phyloP scores from a whole-genome alignment of 2,797 vertebrate species.

The Erithacus rubecula region DNA sequence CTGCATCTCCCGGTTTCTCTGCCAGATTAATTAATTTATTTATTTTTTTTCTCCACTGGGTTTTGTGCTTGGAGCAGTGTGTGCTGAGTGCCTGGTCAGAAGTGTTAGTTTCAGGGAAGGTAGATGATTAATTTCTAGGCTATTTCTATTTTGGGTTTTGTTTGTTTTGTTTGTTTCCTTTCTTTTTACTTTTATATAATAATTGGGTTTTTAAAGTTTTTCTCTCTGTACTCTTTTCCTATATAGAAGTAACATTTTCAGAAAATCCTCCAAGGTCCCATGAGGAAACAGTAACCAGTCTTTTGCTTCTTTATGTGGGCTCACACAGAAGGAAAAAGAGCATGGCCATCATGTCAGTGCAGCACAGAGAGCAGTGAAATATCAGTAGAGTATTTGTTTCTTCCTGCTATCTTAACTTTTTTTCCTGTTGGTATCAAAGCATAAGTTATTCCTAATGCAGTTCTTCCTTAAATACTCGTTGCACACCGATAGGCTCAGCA shows the following conservation, averaged over 20 bases:
- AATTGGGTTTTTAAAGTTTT: background rate
- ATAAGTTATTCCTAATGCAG: background rate
- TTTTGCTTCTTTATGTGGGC: accelerated
- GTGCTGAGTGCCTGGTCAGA: background rate
- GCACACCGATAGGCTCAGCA: background rate
- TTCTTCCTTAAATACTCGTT: background rate
- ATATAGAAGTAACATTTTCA: background rate
- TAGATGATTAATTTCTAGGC: background rate
- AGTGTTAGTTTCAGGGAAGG: background rate
- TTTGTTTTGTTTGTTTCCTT: background rate
- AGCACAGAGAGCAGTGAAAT: background rate
- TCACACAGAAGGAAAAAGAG: background rate
- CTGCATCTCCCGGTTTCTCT: background rate
- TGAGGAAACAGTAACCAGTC: background rate
- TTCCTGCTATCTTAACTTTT: background rate
- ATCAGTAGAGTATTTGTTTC: background rate
- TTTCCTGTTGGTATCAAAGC: background rate
- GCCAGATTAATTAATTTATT: no score
- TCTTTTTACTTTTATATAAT: background rate
- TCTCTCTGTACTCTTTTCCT: background rate
- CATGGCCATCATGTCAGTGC: background rate
- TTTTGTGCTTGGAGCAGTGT: background rate
- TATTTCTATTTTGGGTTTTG: background rate
- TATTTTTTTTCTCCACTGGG: background rate
- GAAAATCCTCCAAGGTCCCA: background rate